Percentiles rank a stretch among this genome's conserved stretches.
phyloP scores from a whole-genome alignment of 2,113 vertebrate species.

The Scomber japonicus region DNA sequence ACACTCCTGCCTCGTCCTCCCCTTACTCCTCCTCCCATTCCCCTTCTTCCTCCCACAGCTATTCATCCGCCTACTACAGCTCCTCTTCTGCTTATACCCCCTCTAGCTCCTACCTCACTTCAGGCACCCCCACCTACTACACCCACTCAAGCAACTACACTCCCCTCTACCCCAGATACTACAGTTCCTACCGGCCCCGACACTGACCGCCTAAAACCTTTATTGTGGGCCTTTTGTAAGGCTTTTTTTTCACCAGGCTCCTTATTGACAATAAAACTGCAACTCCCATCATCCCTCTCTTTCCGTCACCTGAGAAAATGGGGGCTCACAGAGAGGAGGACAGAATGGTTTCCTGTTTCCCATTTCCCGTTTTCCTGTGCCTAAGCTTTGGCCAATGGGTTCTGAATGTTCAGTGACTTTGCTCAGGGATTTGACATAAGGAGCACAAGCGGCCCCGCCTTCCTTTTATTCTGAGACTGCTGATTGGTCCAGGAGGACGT shows the following conservation, averaged over 20 bases:
- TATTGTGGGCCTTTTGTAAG: slow-evolving; percentile 17
- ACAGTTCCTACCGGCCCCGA: slow-evolving; percentile 79
- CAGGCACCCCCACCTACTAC: slow-evolving; percentile 62
- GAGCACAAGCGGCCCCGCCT: slow-evolving; percentile 82
- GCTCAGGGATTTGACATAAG: slow-evolving; percentile 85
- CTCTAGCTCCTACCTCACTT: slow-evolving; percentile 60
- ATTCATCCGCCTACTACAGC: slow-evolving; percentile 61
- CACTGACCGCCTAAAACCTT: slow-evolving; percentile 66
- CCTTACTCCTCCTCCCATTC: slow-evolving; percentile 52
- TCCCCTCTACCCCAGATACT: slow-evolving; percentile 79
- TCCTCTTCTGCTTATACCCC: slow-evolving; percentile 64
- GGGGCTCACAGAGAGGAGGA: slow-evolving; percentile 80
- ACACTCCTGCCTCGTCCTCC: slow-evolving; percentile 56
- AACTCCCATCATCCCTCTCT: slow-evolving; percentile 47
- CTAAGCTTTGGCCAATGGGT: slow-evolving; percentile 64
- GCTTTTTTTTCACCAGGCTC: slow-evolving; percentile 33
- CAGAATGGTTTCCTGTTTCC: slow-evolving; percentile 75
- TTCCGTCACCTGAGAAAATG: slow-evolving; percentile 48
- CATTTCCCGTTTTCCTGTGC: slow-evolving; percentile 72
- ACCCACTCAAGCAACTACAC: slow-evolving; percentile 77
- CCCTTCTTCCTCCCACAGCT: slow-evolving; percentile 54
- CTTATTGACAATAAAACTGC: slow-evolving; percentile 35
- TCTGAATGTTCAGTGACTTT: slow-evolving; percentile 77
- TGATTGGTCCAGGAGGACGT: slow-evolving; percentile 69
- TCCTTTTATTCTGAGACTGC: slow-evolving; percentile 72